These are phyloP conservation scores for Rattus rattus DNA, from an alignment of 2,113 vertebrate genomes.

Conservation along the genomic window DNA sequence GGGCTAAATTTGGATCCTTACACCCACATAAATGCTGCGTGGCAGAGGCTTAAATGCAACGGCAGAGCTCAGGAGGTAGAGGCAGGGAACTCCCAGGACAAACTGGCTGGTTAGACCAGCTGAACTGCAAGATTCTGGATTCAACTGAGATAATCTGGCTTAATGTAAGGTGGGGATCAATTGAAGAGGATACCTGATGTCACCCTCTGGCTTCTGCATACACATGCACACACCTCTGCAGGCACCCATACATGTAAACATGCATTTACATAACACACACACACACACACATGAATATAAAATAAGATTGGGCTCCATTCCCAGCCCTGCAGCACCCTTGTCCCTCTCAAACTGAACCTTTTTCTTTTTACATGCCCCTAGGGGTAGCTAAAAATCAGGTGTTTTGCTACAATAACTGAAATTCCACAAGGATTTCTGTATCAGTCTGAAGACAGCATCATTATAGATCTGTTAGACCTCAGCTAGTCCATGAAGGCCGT, in stretches of 20 bases:
- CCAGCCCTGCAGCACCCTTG: neutral
- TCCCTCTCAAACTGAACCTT: neutral
- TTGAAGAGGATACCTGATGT: neutral
- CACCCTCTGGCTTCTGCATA: neutral
- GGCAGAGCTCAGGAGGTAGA: too few relatives aligned
- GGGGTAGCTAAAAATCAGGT: neutral
- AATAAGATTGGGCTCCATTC: neutral
- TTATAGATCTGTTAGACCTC: neutral
- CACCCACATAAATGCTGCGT: neutral
- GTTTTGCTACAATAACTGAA: conserved; percentile 2
- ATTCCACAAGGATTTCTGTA: neutral
- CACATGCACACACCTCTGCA: neutral
- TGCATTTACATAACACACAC: neutral
- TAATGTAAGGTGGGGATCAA: neutral
- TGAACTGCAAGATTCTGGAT: neutral
- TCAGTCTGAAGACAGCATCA: neutral
- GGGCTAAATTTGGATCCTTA: neutral
- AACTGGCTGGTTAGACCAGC: neutral
- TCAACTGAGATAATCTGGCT: neutral
- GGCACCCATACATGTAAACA: neutral
- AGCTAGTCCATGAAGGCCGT: neutral
- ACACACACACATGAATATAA: neutral
- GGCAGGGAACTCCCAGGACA: neutral
- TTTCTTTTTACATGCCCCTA: neutral
- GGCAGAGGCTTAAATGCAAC: neutral